phyloP scores from a whole-genome alignment of 1,140 invertebrate species.

The Mactra quadrangularis region DNA sequence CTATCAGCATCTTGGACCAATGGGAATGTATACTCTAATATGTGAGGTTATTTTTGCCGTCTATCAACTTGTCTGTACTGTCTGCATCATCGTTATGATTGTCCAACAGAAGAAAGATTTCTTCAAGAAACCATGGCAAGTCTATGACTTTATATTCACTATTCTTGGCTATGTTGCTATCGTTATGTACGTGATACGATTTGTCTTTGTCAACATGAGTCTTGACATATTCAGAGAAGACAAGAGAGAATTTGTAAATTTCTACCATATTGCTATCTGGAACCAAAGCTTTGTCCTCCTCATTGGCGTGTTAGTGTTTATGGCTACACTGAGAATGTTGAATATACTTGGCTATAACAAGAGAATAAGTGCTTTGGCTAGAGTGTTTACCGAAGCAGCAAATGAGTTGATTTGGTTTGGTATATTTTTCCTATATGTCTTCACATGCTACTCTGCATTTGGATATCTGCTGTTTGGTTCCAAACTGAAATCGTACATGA shows the following conservation, averaged over 20 bases:
- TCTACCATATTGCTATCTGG: conserved; percentile 71
- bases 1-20: conserved; percentile 74
- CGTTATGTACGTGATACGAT: conserved; percentile 77
- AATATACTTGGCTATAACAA: conserved; percentile 77
- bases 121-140: conserved; percentile 83
- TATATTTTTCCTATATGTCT: conserved; percentile 64
- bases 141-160: conserved; percentile 80
- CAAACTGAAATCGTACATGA: conserved; percentile 68
- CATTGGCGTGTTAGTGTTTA: conserved; percentile 64
- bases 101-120: conserved; percentile 73
- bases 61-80: conserved; percentile 67
- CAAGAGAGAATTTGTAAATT: conserved; percentile 71
- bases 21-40: conserved; percentile 71
- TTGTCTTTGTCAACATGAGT: conserved; percentile 59
- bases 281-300: conserved; percentile 61
- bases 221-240: conserved; percentile 63
- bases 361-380: conserved; percentile 66
- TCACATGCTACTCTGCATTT: conserved; percentile 64
- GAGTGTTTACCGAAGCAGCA: conserved; percentile 65
- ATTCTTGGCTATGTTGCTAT: conserved; percentile 78
- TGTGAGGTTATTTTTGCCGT: conserved; percentile 74
- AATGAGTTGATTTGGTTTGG: conserved; percentile 69
- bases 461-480: conserved; percentile 70
- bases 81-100: conserved; percentile 63
- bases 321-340: conserved; percentile 69